Percentiles rank a stretch among this genome's conserved stretches.
These are phyloP conservation scores for Apus apus DNA, from an alignment of 2,113 vertebrate species.

Conservation along the genomic window DNA sequence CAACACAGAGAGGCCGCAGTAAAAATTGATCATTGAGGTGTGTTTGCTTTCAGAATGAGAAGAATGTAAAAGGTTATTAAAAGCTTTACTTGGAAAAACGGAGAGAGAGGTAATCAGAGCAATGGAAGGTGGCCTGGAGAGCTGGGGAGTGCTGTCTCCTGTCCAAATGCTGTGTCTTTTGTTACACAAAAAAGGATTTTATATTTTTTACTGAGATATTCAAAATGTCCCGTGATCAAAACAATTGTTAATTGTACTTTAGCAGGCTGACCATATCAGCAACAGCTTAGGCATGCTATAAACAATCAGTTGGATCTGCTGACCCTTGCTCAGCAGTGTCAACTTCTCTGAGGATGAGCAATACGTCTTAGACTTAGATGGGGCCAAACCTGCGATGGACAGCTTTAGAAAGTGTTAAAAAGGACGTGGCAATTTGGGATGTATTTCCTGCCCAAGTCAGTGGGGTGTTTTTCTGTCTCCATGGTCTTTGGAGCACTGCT, in stretches of 20 bases:
- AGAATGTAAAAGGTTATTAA: neutral
- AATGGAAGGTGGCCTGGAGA: neutral
- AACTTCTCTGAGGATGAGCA: neutral
- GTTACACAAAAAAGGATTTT: neutral
- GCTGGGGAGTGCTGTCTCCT: neutral
- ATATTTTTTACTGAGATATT: neutral
- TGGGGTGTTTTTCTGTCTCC: accelerated
- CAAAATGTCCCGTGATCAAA: neutral
- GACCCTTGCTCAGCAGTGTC: neutral
- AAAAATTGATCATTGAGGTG: neutral
- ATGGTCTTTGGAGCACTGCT: neutral
- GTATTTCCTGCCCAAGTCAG: neutral
- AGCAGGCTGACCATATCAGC: neutral
- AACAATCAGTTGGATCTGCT: neutral
- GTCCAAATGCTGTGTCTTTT: neutral
- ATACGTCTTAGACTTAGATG: neutral
- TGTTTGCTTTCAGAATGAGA: neutral
- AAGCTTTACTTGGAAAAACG: neutral
- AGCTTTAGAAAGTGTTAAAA: neutral
- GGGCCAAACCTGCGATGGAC: neutral
- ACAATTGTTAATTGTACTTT: neutral
- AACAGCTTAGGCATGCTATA: neutral
- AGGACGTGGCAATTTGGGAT: neutral
- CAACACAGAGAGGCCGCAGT: neutral
- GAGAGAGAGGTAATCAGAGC: neutral